Evolutionary conservation across 1,140 invertebrate species (phyloP), one percentile per base, ranked within the genome.

Genomic region (Carcinoscorpius rotundicauda): DNA sequence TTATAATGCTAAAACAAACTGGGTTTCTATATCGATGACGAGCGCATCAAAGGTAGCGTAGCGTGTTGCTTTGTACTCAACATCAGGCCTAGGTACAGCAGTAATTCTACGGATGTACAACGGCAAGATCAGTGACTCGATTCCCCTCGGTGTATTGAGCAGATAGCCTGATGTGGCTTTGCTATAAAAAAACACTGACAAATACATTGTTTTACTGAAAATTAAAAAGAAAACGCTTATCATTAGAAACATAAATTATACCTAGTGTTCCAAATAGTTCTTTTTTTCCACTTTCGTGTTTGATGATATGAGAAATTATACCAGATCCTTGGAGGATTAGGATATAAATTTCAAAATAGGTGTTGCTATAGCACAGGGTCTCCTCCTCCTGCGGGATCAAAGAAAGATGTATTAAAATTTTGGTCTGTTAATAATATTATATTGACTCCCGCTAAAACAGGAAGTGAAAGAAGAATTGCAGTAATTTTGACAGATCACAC

Each of bases 291-390:
- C 77, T 79, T 79, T 81, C 77, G 73, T 80, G 77, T 51, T 73
- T 79, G 78, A 84, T 81, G 77, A 84, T 83, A 74, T 84, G 82
- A 51, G 81, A 84, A 74, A 84, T 82, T 77, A 85, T 80, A 29
- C 81, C 83, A 79, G 84, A 85, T 49, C 74, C 82, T 48, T 79
- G 79, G 51, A 83, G 65, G 76, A 83, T 82, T 71, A 83, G 72
- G 84, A 89, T 86, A 78, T 88, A 87, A 70, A 87, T 85, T 82
- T 81, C 84, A 87, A 81, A 88, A 87, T 80, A 87, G 78, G 76
- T 88, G 86, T 82, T 88, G 86, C 71, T 83, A 88, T 71, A 87
- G 68, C 78, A 87, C 80, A 60, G 84, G 84, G 70, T 87, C 83
- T 62, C 85, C 85, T 51, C 84, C 84, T 65, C 83, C 83, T 9